Evolutionary conservation across 2,113 vertebrate genomes (phyloP).

Genomic region (Euleptes europaea): DNA sequence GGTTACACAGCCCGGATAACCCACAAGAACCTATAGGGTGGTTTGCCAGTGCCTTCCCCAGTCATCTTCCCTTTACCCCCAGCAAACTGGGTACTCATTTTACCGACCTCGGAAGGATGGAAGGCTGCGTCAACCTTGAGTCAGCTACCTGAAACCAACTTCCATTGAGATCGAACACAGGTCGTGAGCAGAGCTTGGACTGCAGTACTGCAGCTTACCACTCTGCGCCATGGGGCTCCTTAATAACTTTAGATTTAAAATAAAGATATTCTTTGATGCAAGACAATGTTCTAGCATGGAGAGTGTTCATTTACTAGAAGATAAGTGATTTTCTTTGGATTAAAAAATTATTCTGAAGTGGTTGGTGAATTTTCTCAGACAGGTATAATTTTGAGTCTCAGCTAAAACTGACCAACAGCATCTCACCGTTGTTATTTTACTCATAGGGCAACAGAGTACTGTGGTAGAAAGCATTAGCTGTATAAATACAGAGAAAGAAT

Average conservation of each 20-base stretch:
- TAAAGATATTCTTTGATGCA: neutral
- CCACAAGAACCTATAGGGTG: too few species aligned
- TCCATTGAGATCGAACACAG: too few species aligned
- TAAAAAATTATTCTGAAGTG: conserved; percentile 25
- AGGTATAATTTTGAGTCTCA: conserved; percentile 44
- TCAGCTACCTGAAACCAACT: too few species aligned
- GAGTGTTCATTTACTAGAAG: conserved; percentile 36
- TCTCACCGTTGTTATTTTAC: conserved; percentile 58
- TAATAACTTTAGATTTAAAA: neutral
- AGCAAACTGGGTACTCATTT: too few species aligned
- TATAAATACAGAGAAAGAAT: conserved; percentile 66
- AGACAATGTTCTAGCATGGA: conserved; percentile 14
- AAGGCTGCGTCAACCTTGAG: too few species aligned
- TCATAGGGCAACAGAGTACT: conserved; percentile 54
- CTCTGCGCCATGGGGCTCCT: too few species aligned
- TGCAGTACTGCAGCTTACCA: too few species aligned
- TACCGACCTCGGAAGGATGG: too few species aligned
- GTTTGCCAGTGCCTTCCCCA: too few species aligned
- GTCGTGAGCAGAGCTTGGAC: too few species aligned
- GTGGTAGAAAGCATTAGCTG: conserved; percentile 61
- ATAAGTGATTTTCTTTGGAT: conserved; percentile 42
- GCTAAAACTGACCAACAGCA: conserved; percentile 52
- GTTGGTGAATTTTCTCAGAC: conserved; percentile 39
- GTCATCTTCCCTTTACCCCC: too few species aligned
- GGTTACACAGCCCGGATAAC: too few species aligned